A percentile compares a stretch with the other conserved stretches of the same genome.
These are phyloP conservation scores for Salminus brasiliensis DNA, from an alignment of 2,113 vertebrate genomes.

Conservation along the genomic window DNA sequence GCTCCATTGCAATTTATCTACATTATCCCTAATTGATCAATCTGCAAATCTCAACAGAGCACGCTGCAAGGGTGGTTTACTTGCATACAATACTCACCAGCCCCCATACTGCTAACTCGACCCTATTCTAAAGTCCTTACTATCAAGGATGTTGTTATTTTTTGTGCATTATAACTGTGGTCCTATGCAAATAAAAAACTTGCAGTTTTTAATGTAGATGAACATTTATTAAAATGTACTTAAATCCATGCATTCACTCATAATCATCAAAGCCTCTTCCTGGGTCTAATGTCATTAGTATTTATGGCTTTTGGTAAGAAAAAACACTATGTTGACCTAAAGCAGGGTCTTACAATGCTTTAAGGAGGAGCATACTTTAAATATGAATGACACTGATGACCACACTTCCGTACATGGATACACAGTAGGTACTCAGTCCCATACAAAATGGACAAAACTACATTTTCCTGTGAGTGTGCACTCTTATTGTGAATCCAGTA, in stretches of 20 bases:
- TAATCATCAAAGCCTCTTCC: too few species aligned
- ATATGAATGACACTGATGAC: too few species aligned
- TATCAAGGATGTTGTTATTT: neutral
- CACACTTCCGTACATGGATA: too few species aligned
- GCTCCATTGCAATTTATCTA: slow-evolving; percentile 68
- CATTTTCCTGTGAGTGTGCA: too few species aligned
- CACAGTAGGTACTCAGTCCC: too few species aligned
- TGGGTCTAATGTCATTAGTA: too few species aligned
- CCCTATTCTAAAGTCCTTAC: neutral
- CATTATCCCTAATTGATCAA: slow-evolving; percentile 67
- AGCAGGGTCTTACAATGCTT: too few species aligned
- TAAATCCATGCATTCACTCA: neutral
- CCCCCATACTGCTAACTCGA: neutral
- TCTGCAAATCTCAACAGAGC: slow-evolving; percentile 61
- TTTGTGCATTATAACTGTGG: neutral
- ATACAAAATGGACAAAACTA: too few species aligned
- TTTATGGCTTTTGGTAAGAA: neutral
- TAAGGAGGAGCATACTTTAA: too few species aligned
- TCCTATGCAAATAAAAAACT: neutral
- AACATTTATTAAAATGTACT: neutral
- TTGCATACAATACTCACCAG: neutral
- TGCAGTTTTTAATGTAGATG: neutral
- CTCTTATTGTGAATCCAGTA: too few species aligned
- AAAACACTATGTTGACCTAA: neutral
- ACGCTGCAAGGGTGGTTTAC: slow-evolving; percentile 54